Evolutionary conservation across 92 coral and sea anemone genomes (phyloP).

Genomic region (Plumapathes pennacea): DNA sequence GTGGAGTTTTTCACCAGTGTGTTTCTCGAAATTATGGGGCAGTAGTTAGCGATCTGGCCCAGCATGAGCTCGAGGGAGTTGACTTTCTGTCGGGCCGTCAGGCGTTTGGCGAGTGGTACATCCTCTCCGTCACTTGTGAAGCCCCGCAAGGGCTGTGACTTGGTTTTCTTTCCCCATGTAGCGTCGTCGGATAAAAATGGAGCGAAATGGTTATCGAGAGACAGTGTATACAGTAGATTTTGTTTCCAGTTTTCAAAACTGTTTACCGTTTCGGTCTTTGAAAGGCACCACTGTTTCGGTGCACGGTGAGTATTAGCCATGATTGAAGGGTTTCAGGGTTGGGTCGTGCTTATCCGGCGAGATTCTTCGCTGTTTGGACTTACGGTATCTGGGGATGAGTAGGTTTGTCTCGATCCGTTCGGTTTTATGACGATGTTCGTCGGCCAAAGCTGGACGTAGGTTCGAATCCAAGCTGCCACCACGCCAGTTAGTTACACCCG

Average conservation of each 20-base stretch:
- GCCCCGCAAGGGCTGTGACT: constrained; percentile 39
- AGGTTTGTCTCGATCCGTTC: too few relatives aligned
- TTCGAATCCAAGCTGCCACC: too few relatives aligned
- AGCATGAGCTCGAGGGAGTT: constrained; percentile 50
- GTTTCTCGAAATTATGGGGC: constrained; percentile 57
- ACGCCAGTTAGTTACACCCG: too few relatives aligned
- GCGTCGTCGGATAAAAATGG: constrained; percentile 38
- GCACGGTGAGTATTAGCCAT: constrained; percentile 44
- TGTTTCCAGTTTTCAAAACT: constrained; percentile 62
- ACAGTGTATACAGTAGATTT: constrained; percentile 52
- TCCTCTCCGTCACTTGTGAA: constrained; percentile 31
- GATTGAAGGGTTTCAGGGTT: too few relatives aligned
- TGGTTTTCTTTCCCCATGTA: constrained; percentile 42
- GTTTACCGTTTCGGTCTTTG: constrained; percentile 38
- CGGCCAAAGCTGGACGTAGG: too few relatives aligned
- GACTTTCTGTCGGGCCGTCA: constrained; percentile 52
- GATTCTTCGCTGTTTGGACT: too few relatives aligned
- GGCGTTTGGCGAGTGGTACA: constrained; percentile 41
- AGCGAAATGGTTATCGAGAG: constrained; percentile 53
- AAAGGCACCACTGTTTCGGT: constrained; percentile 49
- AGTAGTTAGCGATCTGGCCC: constrained; percentile 67
- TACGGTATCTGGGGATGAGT: too few relatives aligned
- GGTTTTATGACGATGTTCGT: too few relatives aligned
- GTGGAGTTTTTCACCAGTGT: constrained; percentile 59
- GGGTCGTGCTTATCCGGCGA: too few relatives aligned